These are phyloP conservation scores for Drosophila ananassae DNA, from an alignment of 1,140 invertebrate genomes.

Conservation along the genomic window DNA sequence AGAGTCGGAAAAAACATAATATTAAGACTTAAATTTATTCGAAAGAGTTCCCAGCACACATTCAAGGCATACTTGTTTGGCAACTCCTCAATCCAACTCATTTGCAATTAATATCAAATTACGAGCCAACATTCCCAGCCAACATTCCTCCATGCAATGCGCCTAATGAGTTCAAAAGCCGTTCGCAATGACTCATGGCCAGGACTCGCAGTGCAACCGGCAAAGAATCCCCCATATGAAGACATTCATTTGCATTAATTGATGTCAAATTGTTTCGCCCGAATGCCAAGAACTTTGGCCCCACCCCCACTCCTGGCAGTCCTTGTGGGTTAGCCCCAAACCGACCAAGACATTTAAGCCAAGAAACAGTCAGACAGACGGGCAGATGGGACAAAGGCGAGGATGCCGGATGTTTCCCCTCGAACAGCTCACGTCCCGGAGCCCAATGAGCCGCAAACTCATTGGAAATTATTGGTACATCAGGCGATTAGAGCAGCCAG, in stretches of 20 bases:
- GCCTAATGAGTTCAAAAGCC: conserved; percentile 42
- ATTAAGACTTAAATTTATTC: not conserved
- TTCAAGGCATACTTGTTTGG: not conserved
- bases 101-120: conserved; percentile 38
- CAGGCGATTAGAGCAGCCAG: conserved; percentile 30
- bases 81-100: conserved; percentile 8
- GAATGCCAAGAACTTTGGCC: conserved; percentile 37
- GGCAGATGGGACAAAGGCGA: conserved; percentile 23
- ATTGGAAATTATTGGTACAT: conserved; percentile 81
- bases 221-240: conserved; percentile 37
- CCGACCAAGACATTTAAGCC: conserved; percentile 35
- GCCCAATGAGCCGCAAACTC: conserved; percentile 79
- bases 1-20: too few relatives aligned
- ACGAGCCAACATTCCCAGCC: conserved; percentile 26
- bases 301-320: not conserved
- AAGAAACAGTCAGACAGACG: too few relatives aligned
- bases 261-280: conserved; percentile 52
- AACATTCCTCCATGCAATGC: conserved; percentile 24
- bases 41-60: not conserved
- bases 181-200: conserved; percentile 5
- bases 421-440: conserved; percentile 49
- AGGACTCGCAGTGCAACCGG: conserved; percentile 2
- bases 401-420: not conserved
- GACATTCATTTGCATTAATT: conserved; percentile 65
- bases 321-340: conserved; percentile 19